Percentiles rank a stretch among this genome's conserved stretches.
Evolutionary conservation across 2,888 invertebrate genomes (phyloP).

Genomic region (Lampropteryx suffumata): DNA sequence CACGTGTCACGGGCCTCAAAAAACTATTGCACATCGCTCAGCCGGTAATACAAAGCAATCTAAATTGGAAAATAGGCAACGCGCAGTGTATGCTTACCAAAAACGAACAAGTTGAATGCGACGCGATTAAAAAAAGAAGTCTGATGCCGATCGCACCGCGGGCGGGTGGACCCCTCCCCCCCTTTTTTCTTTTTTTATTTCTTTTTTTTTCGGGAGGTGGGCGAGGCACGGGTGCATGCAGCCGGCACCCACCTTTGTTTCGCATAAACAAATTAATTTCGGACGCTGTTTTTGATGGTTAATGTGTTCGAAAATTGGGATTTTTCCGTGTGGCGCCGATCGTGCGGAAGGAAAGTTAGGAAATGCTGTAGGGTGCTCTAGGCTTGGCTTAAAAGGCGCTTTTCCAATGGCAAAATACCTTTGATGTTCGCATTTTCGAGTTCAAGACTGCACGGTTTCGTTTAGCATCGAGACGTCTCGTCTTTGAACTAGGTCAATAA

Average conservation of each 20-base stretch:
- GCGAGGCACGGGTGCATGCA: conserved; percentile 78
- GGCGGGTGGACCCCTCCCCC: conserved; percentile 60
- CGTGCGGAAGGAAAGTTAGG: conserved; percentile 39
- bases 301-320: conserved; percentile 73
- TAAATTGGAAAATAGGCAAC: conserved; percentile 83
- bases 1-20: conserved; percentile 75
- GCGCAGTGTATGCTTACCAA: conserved; percentile 82
- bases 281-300: conserved; percentile 80
- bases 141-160: conserved; percentile 81
- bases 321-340: conserved; percentile 40
- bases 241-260: conserved; percentile 81
- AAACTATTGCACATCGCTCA: conserved; percentile 82
- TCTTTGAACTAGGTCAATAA: conserved; percentile 16
- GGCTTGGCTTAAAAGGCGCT: conserved; percentile 1
- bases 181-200: conserved; percentile 70
- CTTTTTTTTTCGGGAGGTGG: conserved; percentile 77
- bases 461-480: background rate
- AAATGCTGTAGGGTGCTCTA: conserved; percentile 24
- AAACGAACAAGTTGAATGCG: conserved; percentile 79
- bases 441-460: background rate
- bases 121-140: conserved; percentile 83
- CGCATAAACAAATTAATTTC: conserved; percentile 83
- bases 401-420: background rate
- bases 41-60: conserved; percentile 83
- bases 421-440: conserved; percentile 4